Evolutionary conservation across 2,888 invertebrate species (phyloP), one percentile per base, ranked within the genome.

Genomic region (Sminthurinus aureus): DNA sequence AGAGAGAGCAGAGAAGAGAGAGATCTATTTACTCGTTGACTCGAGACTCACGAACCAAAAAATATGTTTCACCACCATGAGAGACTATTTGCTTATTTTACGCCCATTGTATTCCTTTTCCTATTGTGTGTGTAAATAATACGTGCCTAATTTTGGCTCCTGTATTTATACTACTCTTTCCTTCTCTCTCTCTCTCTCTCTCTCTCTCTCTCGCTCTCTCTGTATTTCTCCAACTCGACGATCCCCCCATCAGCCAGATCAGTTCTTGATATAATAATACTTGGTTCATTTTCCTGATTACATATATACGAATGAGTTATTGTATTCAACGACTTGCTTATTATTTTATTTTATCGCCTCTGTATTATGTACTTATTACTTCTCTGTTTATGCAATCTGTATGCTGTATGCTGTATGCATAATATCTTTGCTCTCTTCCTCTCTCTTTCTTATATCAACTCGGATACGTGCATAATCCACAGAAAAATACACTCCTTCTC

Each of bases 51-150:
- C 18, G 76, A 82, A 76, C 76, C 75, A 82, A 82, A 82, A 82
- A 82, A 82, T 82, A 82, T 82, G 82, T 82, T 80, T 82, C 82
- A 76, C 82, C 82, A 82, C 82, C 82, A 82, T 76, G 80, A 83
- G 50, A 80, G 80, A 51, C 78, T 84, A 84, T 84, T 84, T 84
- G 84, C 84, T 84, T 84, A 84, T 83, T 84, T 84, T 83, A 83
- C 84, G 71, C 81, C 81, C 81, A 84, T 84, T 84, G 84, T 84
- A 84, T 84, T 84, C 84, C 83, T 84, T 83, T 80, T 80, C 84
- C 83, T 84, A 84, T 84, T 84, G 84, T 84, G 83, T 83, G 81
- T 83, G 84, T 84, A 84, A 84, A 84, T 84, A 84, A 84, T 84
- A 83, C 83, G 81, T 83, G 80, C 83, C 84, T 84, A 84, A 84